phyloP scores from a whole-genome alignment of 2,113 vertebrate genomes.

The Tyto alba region DNA sequence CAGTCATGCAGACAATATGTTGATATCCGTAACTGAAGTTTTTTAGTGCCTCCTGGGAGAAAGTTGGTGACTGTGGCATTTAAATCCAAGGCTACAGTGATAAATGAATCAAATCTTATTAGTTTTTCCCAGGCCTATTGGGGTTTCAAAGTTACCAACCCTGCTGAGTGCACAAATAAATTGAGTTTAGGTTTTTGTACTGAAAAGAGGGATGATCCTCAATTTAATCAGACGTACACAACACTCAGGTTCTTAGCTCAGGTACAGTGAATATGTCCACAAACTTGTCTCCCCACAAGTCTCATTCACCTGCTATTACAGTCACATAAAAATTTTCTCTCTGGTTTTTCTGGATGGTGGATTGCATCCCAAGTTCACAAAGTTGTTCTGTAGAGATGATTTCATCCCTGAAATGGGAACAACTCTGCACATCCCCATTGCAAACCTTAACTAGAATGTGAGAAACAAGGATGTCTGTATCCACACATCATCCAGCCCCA shows the following conservation, averaged over 20 bases:
- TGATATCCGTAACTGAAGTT: background rate
- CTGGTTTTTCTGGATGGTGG: background rate
- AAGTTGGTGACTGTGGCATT: background rate
- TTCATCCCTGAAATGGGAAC: background rate
- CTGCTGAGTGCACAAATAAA: background rate
- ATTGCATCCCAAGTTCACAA: background rate
- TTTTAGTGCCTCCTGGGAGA: background rate
- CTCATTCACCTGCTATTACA: background rate
- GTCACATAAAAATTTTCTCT: background rate
- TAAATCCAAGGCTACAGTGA: slow-evolving; percentile 15
- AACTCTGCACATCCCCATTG: background rate
- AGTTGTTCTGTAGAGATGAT: background rate
- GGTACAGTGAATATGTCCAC: background rate
- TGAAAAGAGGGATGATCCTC: background rate
- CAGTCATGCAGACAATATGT: background rate
- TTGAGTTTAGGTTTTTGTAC: background rate
- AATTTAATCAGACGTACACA: background rate
- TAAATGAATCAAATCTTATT: slow-evolving; percentile 37
- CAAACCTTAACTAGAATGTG: background rate
- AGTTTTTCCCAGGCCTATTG: background rate
- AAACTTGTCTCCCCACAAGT: background rate
- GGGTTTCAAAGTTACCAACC: background rate
- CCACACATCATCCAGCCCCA: background rate
- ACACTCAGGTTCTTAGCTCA: background rate
- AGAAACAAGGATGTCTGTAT: background rate